Base-by-base conservation (phyloP, 2,113 vertebrate genomes). In the Clarias magur region DNA sequence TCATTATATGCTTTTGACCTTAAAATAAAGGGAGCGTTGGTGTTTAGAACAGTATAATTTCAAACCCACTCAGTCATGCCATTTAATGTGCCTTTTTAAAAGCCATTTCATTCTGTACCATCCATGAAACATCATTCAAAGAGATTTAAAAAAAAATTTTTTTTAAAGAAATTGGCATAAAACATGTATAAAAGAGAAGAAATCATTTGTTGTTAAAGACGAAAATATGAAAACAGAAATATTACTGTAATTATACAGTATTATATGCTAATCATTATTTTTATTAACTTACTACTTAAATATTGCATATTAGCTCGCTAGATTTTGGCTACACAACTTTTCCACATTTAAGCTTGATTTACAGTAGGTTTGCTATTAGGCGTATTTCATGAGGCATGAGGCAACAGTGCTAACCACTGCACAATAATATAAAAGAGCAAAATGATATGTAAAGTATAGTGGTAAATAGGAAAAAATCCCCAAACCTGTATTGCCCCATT, bases 1-100 rank as follows among this genome's bases (percentile, higher is more conserved):
- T 70, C 85, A 48, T 68, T 70, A 42, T 59, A 62, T 85, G 59
- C 72, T 78, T 76, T 85, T 85, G 84, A 85, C 84, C 84, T 85
- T 85, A 76, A 85, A 85, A 76, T 68, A 81, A 86, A 72, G 42
- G 54, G 68, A 57, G 78, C 34, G 84, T 86, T 86, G 76, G 62
- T 79, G 84, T 79, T 68, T 68, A 38, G 73, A 68, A 86, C 62
- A n/a, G 62, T 86, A 54, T 79, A 85, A 78, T 85, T 53, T 85
- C 21, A 80, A 80, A 70, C 76, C 76, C 85, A 86, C 76, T 80
- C 48, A 68, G 59, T 63, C 84, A 25, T 38, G 76, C 15, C 75
- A 86, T 86, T 70, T 62, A 42, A 75, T 59, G 21, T 75, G 56
- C 8, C 27, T 76, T 42, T 62, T 48, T 42, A 25, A 84, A 83